Evolutionary conservation across 2,888 invertebrate species (phyloP).

Genomic region (Drosophila anomalata): DNA sequence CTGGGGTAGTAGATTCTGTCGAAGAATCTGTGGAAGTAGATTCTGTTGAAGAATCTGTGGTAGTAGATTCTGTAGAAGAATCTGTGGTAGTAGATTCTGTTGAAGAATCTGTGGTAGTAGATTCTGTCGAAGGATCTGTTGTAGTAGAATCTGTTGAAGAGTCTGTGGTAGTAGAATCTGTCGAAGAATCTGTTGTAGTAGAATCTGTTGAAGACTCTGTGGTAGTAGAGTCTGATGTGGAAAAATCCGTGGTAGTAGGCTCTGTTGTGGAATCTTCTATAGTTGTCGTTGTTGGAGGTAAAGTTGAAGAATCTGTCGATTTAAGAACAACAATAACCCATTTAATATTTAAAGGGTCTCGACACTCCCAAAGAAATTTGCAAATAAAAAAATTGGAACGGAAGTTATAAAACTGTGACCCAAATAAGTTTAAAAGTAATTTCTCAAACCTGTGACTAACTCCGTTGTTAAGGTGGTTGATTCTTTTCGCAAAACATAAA

Average conservation of each 20-base stretch:
- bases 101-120: neutral
- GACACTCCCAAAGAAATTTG: neutral
- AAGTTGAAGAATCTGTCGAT: neutral
- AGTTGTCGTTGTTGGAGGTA: constrained; percentile 14
- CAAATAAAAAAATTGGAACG: neutral
- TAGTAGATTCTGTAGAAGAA: neutral
- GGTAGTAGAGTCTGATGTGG: neutral
- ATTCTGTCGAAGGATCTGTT: constrained; percentile 9
- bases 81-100: constrained; percentile 11
- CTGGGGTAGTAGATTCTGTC: neutral
- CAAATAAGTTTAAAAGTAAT: neutral
- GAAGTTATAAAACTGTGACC: neutral
- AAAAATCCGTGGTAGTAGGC: neutral
- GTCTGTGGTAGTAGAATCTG: constrained; percentile 12
- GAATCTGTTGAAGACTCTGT: neutral
- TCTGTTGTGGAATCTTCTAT: constrained; percentile 4
- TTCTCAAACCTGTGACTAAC: constrained; percentile 1
- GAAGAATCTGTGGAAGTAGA: neutral
- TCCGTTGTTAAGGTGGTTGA: constrained; percentile 6
- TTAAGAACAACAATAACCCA: neutral
- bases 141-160: constrained; percentile 15
- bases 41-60: neutral
- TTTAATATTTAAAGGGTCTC: neutral
- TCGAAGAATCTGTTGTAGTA: constrained; percentile 6
- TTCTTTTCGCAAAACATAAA: constrained; percentile 2